Evolutionary conservation across 2,797 vertebrate genomes (phyloP).

Genomic region (Acipenser ruthenus): DNA sequence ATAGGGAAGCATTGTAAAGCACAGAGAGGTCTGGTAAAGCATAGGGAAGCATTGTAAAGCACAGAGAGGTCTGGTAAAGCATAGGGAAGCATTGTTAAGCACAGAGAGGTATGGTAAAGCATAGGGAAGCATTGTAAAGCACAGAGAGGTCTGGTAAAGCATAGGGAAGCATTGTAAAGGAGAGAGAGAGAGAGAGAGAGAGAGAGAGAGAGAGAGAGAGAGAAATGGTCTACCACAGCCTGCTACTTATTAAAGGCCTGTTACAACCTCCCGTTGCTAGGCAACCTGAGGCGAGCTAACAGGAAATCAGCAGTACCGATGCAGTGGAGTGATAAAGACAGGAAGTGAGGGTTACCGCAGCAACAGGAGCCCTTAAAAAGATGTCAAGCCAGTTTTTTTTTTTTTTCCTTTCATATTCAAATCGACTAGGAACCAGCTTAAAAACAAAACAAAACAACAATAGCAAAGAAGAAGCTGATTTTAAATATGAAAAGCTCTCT

Average conservation of each 20-base stretch:
- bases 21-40: no score
- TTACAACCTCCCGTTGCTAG: slow-evolving; percentile 53
- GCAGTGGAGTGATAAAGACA: slow-evolving; percentile 52
- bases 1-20: no score
- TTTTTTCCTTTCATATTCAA: not conserved
- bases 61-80: no score
- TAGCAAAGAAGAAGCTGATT: not conserved
- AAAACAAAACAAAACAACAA: not conserved
- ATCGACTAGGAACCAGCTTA: not conserved
- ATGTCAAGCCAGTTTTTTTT: slow-evolving; percentile 7
- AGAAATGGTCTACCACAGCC: not conserved
- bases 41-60: no score
- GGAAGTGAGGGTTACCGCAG: slow-evolving; percentile 45
- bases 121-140: no score
- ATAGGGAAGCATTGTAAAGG: no score
- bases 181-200: not conserved
- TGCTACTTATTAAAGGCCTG: no score
- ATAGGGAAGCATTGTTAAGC: no score
- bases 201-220: no score
- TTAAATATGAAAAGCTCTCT: not conserved
- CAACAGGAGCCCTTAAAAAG: slow-evolving; percentile 26
- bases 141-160: no score
- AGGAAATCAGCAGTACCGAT: slow-evolving; percentile 55
- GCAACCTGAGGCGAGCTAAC: slow-evolving; percentile 40
- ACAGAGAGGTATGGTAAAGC: no score